phyloP scores from a whole-genome alignment of 2,113 vertebrate species.

The Semnopithecus entellus region DNA sequence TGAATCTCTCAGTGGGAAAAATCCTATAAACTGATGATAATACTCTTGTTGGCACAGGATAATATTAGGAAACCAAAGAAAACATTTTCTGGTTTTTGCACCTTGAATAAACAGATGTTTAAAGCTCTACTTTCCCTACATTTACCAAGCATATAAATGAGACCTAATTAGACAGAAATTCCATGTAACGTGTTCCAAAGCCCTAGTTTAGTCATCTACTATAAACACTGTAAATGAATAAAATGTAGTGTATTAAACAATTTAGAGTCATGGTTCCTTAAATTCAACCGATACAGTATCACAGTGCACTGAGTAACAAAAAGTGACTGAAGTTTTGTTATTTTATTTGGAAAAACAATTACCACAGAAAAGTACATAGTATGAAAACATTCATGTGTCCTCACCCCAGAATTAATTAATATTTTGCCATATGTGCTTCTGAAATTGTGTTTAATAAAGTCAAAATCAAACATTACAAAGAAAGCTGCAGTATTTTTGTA shows the following conservation, averaged over 20 bases:
- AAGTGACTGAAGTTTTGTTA: not conserved
- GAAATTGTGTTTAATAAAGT: constrained; percentile 33
- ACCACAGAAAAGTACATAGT: not conserved
- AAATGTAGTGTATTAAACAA: constrained; percentile 43
- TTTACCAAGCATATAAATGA: constrained; percentile 34
- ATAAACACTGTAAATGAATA: constrained; percentile 66
- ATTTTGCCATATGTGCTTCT: not conserved
- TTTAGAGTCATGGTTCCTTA: constrained; percentile 52
- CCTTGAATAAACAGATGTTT: constrained; percentile 67
- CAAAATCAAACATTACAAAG: not conserved
- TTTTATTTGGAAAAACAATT: constrained; percentile 29
- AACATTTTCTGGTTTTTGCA: constrained; percentile 54
- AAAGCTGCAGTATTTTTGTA: not conserved
- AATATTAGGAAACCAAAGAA: constrained; percentile 44
- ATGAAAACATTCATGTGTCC: not conserved
- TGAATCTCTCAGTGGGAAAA: not conserved
- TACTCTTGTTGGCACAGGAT: not conserved
- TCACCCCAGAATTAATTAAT: not conserved
- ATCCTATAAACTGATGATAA: constrained; percentile 1
- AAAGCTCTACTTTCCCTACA: constrained; percentile 16
- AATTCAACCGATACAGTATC: constrained; percentile 40
- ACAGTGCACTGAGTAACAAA: not conserved
- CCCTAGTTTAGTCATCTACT: constrained; percentile 45
- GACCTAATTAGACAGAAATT: constrained; percentile 51
- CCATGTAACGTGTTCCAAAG: constrained; percentile 45